These are phyloP conservation scores for Eupithecia inturbata DNA, from an alignment of 2,888 invertebrate genomes.

Conservation along the genomic window DNA sequence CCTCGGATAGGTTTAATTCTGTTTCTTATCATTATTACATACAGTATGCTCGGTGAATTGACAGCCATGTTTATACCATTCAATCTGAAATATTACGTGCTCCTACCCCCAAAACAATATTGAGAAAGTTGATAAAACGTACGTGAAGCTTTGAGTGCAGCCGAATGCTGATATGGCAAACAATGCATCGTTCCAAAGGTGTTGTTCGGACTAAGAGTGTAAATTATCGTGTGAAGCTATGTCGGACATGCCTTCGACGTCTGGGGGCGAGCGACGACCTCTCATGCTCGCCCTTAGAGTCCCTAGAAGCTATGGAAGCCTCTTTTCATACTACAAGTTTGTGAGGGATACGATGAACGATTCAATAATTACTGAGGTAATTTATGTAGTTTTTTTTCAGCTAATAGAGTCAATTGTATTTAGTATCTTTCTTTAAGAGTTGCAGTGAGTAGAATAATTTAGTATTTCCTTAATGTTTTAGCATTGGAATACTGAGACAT, in stretches of 20 bases:
- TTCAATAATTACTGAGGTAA: constrained; percentile 68
- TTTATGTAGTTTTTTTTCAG: constrained; percentile 5
- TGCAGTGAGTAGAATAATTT: constrained; percentile 4
- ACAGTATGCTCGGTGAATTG: constrained; percentile 47
- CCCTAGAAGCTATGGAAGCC: constrained; percentile 85
- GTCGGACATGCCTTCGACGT: constrained; percentile 59
- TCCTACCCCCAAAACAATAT: constrained; percentile 33
- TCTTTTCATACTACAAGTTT: constrained; percentile 86
- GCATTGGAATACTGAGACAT: constrained; percentile 14
- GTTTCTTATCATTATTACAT: constrained; percentile 71
- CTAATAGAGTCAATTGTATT: neutral
- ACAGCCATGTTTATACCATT: constrained; percentile 35
- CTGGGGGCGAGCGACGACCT: constrained; percentile 69
- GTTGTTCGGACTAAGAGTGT: constrained; percentile 59
- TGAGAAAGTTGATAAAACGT: constrained; percentile 17
- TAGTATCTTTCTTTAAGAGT: neutral
- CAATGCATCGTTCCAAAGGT: constrained; percentile 58
- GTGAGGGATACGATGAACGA: constrained; percentile 78
- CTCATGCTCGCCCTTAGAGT: constrained; percentile 70
- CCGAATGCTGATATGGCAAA: constrained; percentile 67
- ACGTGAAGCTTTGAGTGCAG: constrained; percentile 33
- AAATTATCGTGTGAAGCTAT: constrained; percentile 55
- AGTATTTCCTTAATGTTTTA: constrained; percentile 16
- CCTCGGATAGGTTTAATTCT: constrained; percentile 54
- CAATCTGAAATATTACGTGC: neutral